Base-by-base conservation (phyloP, 1,140 invertebrate genomes). In the Drosophila sucinea region DNA sequence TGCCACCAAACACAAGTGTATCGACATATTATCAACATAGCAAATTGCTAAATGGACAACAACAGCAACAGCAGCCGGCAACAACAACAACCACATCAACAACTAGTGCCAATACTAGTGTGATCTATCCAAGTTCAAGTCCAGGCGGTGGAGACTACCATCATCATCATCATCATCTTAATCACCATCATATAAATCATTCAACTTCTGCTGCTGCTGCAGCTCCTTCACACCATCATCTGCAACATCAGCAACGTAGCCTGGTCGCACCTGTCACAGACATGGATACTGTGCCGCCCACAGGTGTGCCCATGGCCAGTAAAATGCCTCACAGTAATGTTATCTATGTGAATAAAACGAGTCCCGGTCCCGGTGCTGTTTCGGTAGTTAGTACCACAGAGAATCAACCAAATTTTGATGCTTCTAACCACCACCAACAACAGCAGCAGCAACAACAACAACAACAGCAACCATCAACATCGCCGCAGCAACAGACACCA, bases 1-100 rank as follows among this genome's bases (percentile, higher is more conserved):
- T 91, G 60, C 90, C 90, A 17, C 90, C 90, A 8, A 91, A 91
- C 51, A 91, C 90, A 0, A 91, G 90, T 57, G 90, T 91, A n/a
- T 91, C 90, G 56, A 86, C 86, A 1, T 91, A 91, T 41, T 91
- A 91, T 71, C 90, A 91, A 62, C 87, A 91, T 74, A 90, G 78
- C 62, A 91, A 91, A 62, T 35, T 91, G 17, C 63, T 79, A 70
- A 68, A 70, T n/a, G 78, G 67, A 7, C 66, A 77, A 6, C 8
- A 67, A 67, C 66, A 61, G 33, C 30, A 30, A 33, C 56, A 60
- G 54, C 54, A 54, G 7, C 44, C 23, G 23, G 40, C 54, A 55
- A 47, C 54, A 33, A 63, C 55, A 56, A 8, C 7, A 51, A 2
- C 32, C 27, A 27, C 41, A 57, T 1, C 51, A 32, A 30, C 65